Evolutionary conservation across 2,797 vertebrate genomes (phyloP).

Genomic region (Semotilus atromaculatus): DNA sequence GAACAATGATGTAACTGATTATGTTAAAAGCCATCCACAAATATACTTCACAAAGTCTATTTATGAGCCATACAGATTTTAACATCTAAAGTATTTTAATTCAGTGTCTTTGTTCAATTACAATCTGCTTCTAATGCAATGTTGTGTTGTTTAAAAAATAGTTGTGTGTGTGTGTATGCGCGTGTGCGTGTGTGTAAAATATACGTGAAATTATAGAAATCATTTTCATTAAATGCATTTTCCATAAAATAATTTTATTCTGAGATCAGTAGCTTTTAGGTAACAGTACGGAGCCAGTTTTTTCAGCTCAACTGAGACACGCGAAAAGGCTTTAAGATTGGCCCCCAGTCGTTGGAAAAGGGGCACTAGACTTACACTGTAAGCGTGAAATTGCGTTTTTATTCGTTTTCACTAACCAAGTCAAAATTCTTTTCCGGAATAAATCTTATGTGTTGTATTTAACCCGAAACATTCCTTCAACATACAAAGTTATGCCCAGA

Average conservation of each 20-base stretch:
- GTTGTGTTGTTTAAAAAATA: neutral
- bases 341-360: neutral
- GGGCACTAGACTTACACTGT: neutral
- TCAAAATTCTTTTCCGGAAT: neutral
- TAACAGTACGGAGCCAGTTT: neutral
- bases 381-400: neutral
- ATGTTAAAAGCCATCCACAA: neutral
- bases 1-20: conserved; percentile 4
- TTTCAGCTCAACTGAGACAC: neutral
- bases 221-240: neutral
- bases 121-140: neutral
- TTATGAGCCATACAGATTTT: neutral
- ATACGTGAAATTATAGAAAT: neutral
- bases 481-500: neutral
- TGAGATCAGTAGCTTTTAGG: neutral
- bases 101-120: neutral
- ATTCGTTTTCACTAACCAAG: neutral
- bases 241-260: neutral
- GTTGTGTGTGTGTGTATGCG: neutral
- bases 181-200: neutral
- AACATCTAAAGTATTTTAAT: neutral
- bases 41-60: neutral
- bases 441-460: neutral
- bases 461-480: neutral
- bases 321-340: neutral